These are phyloP conservation scores for Strix uralensis DNA, from an alignment of 2,113 vertebrate genomes.

Conservation along the genomic window DNA sequence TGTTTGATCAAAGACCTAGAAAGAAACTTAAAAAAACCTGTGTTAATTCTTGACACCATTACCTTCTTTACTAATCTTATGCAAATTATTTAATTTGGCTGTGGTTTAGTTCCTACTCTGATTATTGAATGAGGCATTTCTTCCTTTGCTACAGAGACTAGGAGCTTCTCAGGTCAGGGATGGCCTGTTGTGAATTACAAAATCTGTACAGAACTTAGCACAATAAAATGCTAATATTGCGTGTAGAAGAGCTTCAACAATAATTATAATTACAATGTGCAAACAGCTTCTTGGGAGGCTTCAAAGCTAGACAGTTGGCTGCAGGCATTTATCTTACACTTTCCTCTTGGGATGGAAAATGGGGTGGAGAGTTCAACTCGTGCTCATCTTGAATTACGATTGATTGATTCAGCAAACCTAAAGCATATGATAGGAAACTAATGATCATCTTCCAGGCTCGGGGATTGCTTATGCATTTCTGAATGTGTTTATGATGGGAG, in stretches of 20 bases:
- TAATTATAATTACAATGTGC: neutral
- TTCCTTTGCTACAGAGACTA: neutral
- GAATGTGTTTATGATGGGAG: conserved; percentile 62
- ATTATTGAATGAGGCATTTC: neutral
- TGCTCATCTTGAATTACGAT: neutral
- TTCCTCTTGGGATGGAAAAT: neutral
- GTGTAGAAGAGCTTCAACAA: neutral
- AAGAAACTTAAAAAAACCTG: neutral
- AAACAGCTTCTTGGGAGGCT: conserved; percentile 34
- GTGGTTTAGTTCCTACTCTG: neutral
- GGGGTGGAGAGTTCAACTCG: neutral
- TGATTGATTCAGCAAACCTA: neutral
- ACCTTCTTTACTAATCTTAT: neutral
- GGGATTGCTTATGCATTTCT: conserved; percentile 49
- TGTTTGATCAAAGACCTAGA: neutral
- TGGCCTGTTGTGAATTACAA: neutral
- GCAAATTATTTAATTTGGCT: neutral
- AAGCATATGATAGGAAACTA: conserved; percentile 24
- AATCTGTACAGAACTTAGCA: neutral
- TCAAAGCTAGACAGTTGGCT: neutral
- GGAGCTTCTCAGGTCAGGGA: neutral
- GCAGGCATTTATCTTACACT: neutral
- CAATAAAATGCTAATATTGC: neutral
- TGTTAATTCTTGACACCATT: neutral
- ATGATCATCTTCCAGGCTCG: conserved; percentile 10